These are phyloP conservation scores for Aphrophora alni DNA, from an alignment of 2,888 invertebrate species.

Conservation along the genomic window DNA sequence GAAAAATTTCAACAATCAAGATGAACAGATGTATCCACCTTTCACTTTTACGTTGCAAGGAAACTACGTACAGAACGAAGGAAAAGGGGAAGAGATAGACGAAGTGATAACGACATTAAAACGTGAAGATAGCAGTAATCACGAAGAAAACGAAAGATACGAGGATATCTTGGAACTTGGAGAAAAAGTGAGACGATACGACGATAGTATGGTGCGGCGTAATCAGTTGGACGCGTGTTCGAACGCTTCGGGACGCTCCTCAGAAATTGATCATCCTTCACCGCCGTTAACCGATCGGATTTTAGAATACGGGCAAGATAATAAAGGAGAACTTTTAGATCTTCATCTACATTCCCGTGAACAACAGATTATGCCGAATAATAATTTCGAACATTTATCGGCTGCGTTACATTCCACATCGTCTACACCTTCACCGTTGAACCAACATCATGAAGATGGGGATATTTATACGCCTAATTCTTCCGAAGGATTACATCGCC, in stretches of 20 bases:
- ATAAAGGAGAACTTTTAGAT: constrained; percentile 23
- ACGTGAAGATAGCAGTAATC: not conserved
- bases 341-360: constrained; percentile 24
- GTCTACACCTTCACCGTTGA: not conserved
- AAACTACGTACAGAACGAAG: constrained; percentile 12
- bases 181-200: constrained; percentile 16
- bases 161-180: constrained; percentile 30
- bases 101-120: not conserved
- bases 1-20: not conserved
- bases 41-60: constrained; percentile 3
- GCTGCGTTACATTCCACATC: constrained; percentile 27
- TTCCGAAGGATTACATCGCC: not conserved
- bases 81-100: not conserved
- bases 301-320: constrained; percentile 27
- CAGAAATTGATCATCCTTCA: constrained; percentile 20
- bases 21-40: constrained; percentile 15
- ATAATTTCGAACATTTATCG: constrained; percentile 28
- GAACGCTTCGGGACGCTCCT: constrained; percentile 29
- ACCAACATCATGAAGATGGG: not conserved
- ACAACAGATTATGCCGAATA: constrained; percentile 7
- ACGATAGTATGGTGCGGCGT: not conserved
- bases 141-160: constrained; percentile 18
- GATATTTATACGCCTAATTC: not conserved
- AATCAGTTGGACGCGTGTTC: constrained; percentile 28
- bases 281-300: constrained; percentile 7